phyloP scores from a whole-genome alignment of 1,140 invertebrate species.

The Euura lappo region DNA sequence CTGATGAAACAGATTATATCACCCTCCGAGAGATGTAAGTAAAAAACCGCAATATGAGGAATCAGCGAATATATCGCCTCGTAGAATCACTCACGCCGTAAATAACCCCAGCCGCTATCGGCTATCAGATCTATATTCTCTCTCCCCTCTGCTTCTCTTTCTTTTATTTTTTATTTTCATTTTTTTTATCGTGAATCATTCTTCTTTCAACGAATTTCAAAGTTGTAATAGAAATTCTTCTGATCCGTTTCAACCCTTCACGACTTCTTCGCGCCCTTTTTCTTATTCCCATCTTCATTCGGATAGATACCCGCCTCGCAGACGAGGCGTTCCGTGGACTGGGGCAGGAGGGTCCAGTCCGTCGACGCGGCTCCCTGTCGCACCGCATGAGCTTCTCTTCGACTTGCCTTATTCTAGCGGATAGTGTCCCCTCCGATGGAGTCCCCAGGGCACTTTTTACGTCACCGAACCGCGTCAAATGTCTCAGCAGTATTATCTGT shows the following conservation, averaged over 20 bases:
- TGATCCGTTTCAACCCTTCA: background rate
- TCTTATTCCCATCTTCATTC: background rate
- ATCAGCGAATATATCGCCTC: slow-evolving; percentile 11
- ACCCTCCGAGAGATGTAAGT: slow-evolving; percentile 28
- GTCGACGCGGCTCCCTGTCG: background rate
- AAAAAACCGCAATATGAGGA: slow-evolving; percentile 13
- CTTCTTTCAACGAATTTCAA: too few relatives aligned
- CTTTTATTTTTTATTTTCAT: too few relatives aligned
- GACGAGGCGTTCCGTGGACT: background rate
- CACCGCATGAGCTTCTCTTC: background rate
- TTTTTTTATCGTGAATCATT: too few relatives aligned
- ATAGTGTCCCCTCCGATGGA: slow-evolving; percentile 12
- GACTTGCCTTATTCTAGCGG: background rate
- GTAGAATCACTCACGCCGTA: slow-evolving; percentile 6
- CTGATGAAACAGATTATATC: slow-evolving; percentile 62
- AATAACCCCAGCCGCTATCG: slow-evolving; percentile 6
- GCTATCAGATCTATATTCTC: background rate
- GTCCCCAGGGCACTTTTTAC: slow-evolving; percentile 46
- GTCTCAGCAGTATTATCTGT: slow-evolving; percentile 27
- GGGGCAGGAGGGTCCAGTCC: background rate
- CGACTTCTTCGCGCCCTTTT: background rate
- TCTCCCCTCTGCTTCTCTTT: too few relatives aligned
- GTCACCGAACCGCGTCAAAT: slow-evolving; percentile 41
- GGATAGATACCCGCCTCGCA: background rate
- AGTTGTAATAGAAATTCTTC: background rate